Evolutionary conservation across 2,113 vertebrate genomes (phyloP), one percentile per base, ranked within the genome.

Genomic region (Phocoena sinus): DNA sequence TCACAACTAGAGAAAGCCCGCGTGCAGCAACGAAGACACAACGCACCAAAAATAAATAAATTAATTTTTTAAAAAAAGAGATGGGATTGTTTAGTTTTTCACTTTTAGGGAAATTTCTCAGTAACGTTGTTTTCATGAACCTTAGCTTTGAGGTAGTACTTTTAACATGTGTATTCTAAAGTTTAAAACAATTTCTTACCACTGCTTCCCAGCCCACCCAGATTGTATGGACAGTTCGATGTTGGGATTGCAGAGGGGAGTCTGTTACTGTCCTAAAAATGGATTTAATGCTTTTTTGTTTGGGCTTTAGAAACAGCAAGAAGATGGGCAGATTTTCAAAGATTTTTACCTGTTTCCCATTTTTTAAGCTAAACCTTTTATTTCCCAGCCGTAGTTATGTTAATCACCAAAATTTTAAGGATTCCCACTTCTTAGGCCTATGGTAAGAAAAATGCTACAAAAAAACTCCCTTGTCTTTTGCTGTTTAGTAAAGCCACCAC

Each of bases 151-250:
- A 94, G 33, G 63, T 17, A 68, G 8, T 73, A 41, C 25, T 68
- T 97, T 92, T 44, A 88, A 96, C 94, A 96, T 77, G 13, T 33
- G 28, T 68, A 85, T 76, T 56, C 31, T 94, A 21, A 89, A 47
- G 36, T 73, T 50, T 80, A 77, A 92, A 88, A 56, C 5, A 41
- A 67, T 73, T 90, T 92, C 38, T 84, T 95, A 41, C n/a, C 71
- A 77, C 21, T 23, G 18, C 41, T 93, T 96, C 21, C 41, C 36
- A 80, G 13, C 58, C 31, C 28, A 65, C 5, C 33, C 9, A 95
- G 47, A 77, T 23, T 63, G 4, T 74, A n/a, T 71, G 41, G 58
- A 82, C 7, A 77, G 65, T 65, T 60, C 31, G 26, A 44, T 79
- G 41, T 8, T 26, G 21, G 25, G 26, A 83, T 33, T 86, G 23